Conservation (phyloP, 2,797 vertebrate genomes). For the Chelidonichthys spinosus region DNA sequence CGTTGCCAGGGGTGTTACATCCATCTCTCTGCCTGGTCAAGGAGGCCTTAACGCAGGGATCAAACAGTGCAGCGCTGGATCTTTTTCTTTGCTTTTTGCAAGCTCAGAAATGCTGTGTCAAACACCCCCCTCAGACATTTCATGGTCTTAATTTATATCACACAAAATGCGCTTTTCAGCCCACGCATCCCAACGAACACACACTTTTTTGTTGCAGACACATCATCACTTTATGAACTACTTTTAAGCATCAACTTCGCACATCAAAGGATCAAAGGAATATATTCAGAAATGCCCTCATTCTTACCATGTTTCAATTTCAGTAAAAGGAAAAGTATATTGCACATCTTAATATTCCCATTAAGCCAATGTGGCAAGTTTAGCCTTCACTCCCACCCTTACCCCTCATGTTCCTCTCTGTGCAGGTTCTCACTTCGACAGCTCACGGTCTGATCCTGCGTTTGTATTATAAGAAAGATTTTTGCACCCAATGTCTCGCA, state of each 20-base stretch:
- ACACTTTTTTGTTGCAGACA: constrained; percentile 23
- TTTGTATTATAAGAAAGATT: not conserved
- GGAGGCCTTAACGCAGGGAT: constrained; percentile 10
- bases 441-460: not conserved
- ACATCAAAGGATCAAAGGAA: constrained; percentile 35
- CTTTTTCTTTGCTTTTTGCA: constrained; percentile 12
- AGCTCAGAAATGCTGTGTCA: constrained; percentile 8
- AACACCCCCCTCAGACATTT: constrained; percentile 8
- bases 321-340: constrained; percentile 12
- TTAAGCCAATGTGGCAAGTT: not conserved
- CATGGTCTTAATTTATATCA: constrained; percentile 20
- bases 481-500: not conserved
- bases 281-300: constrained; percentile 22
- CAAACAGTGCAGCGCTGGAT: not conserved
- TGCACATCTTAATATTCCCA: not conserved
- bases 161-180: constrained; percentile 13
- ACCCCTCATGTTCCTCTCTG: not conserved
- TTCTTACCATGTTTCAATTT: constrained; percentile 29
- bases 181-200: not conserved
- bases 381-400: not conserved
- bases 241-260: constrained; percentile 29
- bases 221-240: constrained; percentile 38
- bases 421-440: constrained; percentile 12
- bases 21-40: not conserved
- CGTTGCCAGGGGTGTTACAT: not conserved